phyloP scores from a whole-genome alignment of 37 sponge, comb jelly and placozoan genomes.

The Cliona cf. orientalis region DNA sequence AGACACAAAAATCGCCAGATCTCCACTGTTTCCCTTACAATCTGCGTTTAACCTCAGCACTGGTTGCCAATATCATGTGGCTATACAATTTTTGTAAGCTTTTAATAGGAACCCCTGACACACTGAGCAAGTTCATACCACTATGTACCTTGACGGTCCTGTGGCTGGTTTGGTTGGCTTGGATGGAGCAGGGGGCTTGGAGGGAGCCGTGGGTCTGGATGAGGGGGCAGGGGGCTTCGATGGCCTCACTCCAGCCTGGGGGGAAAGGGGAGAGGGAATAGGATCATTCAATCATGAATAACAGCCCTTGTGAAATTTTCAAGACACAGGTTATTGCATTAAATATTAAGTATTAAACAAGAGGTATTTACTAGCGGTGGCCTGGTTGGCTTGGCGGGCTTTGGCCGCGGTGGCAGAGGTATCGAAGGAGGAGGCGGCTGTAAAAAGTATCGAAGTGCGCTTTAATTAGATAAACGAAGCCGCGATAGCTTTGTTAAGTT shows the following conservation, averaged over 20 bases:
- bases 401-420: not conserved
- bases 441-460: too few relatives aligned
- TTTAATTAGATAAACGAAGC: too few relatives aligned
- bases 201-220: not conserved
- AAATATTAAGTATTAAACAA: not conserved
- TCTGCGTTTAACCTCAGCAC: too few relatives aligned
- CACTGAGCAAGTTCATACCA: too few relatives aligned
- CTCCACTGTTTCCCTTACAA: too few relatives aligned
- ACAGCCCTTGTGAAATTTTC: not conserved
- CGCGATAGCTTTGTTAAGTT: too few relatives aligned
- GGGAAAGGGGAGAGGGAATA: not conserved
- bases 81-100: too few relatives aligned
- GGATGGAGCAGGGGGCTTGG: not conserved
- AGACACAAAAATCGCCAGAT: too few relatives aligned
- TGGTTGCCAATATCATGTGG: too few relatives aligned
- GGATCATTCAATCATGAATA: too few relatives aligned
- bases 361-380: not conserved
- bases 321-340: not conserved
- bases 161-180: conserved; percentile 12
- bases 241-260: not conserved
- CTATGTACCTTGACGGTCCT: not conserved
- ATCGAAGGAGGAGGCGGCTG: not conserved
- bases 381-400: not conserved
- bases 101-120: too few relatives aligned
- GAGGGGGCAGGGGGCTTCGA: conserved; percentile 13